phyloP scores from a whole-genome alignment of 2,797 vertebrate species.

The Macrochelys suwanniensis region DNA sequence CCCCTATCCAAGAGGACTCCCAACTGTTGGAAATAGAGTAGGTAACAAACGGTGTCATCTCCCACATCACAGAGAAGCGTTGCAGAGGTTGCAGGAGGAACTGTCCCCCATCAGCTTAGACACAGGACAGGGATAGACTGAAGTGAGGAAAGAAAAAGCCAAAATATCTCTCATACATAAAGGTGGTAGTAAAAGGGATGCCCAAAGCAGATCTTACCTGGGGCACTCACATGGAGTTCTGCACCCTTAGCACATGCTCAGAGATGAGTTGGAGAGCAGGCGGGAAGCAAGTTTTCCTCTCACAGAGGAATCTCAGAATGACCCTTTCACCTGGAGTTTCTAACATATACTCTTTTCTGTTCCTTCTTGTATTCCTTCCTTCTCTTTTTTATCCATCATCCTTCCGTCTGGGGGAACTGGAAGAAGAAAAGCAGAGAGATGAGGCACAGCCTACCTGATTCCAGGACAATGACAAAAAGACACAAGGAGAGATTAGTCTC shows the following conservation, averaged over 20 bases:
- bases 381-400: not conserved
- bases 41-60: not conserved
- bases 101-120: not conserved
- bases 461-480: not conserved
- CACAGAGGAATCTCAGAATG: not conserved
- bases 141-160: not conserved
- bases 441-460: not conserved
- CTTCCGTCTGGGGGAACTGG: not conserved
- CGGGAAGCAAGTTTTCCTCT: not conserved
- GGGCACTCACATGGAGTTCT: not conserved
- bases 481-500: not conserved
- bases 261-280: not conserved
- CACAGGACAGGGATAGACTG: not conserved
- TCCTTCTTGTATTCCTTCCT: not conserved
- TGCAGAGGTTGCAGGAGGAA: not conserved
- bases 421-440: not conserved
- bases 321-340: fast-evolving
- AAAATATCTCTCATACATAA: fast-evolving
- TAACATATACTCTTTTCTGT: not conserved
- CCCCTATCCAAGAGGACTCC: not conserved
- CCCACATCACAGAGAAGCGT: not conserved
- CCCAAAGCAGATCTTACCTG: not conserved
- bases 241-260: fast-evolving
- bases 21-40: not conserved
- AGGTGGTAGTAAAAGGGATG: fast-evolving